Evolutionary conservation across 2,113 vertebrate species (phyloP), one percentile per base, ranked within the genome.

Genomic region (Nicator chloris): DNA sequence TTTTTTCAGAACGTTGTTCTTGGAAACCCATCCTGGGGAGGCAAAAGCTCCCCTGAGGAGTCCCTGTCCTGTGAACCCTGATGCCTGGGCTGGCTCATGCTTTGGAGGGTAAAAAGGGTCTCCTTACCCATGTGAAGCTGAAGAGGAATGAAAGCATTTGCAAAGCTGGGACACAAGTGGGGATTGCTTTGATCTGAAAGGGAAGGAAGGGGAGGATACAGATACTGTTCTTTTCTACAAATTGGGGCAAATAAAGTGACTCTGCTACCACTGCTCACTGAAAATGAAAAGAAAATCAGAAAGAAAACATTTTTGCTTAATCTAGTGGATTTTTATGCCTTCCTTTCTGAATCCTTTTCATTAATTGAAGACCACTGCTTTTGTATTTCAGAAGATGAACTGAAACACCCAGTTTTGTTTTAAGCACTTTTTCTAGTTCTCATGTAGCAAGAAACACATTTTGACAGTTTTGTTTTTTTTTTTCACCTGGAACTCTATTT

Each of bases 281-380:
- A 81, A 72, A 87, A 42, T 21, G 2, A 5, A 35, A 63, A 82
- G 37, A 57, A 80, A 63, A 40, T 22, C 6, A 22, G 11, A 24
- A 28, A 0, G 1, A 5, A 59, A 68, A n/a, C 37, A 47, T 49
- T 39, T 80, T 68, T 63, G 0, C 22, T 63, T 28, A 30, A 39
- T 66, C 1, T 21, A 42, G 13, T 44, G 19, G 3, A 28, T 15
- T 86, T 80, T 45, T 63, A 71, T 20, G 1, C 6, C 6, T 3
- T 4, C 4, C 1, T 4, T 35, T 64, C 28, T 11, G 5, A 37
- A 3, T 42, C 12, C 2, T 15, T 76, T 37, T 22, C 7, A 2
- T 13, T 26, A 37, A 37, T 7, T 39, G 30, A 66, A 64, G 27
- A 33, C 9, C 21, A 19, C 6, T 27, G 23, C 1, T 76, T 75